Evolutionary conservation across 2,888 invertebrate genomes (phyloP), one percentile per base, ranked within the genome.

Genomic region (Megamerina dolium): DNA sequence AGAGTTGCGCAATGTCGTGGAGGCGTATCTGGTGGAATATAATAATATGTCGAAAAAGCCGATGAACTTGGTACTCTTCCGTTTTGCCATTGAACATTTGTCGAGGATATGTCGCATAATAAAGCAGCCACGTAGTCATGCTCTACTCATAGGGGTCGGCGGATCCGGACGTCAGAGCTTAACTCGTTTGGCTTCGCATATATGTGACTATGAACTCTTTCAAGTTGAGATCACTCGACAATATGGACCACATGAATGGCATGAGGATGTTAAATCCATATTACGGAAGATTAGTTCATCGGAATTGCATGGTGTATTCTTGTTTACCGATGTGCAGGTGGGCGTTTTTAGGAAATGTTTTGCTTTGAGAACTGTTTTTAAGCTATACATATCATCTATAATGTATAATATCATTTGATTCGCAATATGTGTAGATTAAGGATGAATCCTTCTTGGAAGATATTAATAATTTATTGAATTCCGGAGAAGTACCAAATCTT

Each of bases 11-110:
- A 74, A 78, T 1, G 87, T 92, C 5, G 91, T 92, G 1, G 93
- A 95, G 57, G 84, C 84, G 0, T 93, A 88, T 72, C 75, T 95
- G 12, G 82, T 83, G 1, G 95, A 95, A 65, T 94, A 84, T 65
- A 95, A 95, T 68, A 88, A 90, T 53, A 90, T 95, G 88, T 87
- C 89, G 9, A 95, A 92, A 70, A 94, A 93, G 63, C 94, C 94
- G 0, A 95, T 95, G 95, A 87, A 92, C 70, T 77, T 95, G 41
- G 94, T 95, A 3, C 74, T 95, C 26, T 91, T 91, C 70, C 90
- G 93, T 64, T 96, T 92, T 72, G 94, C 93, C 1, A 81, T 95
- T 53, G 94, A 95, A 74, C 95, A 95, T 74, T 78, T 95, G 58
- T 92, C 93, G 2, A 82, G 89, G 56, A 85, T 95, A 55, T 85